Conservation (phyloP, 2,797 vertebrate genomes). For the Microctenopoma stevenorrisi region DNA sequence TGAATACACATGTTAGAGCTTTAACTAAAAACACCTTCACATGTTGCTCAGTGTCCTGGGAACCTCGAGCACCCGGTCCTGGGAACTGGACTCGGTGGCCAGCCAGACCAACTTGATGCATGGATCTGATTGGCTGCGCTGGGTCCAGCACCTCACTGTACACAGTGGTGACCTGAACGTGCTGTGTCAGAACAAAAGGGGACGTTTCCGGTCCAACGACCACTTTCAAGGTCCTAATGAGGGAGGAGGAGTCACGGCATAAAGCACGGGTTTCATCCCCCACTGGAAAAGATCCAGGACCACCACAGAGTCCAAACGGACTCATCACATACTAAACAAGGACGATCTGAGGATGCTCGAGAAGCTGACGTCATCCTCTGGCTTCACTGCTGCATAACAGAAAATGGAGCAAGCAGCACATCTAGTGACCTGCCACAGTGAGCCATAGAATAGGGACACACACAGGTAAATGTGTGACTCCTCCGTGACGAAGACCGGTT, state of each 20-base stretch:
- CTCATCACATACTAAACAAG: too few relatives aligned
- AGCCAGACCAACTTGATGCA: constrained; percentile 34
- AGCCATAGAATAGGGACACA: background rate
- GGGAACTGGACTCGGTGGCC: constrained; percentile 5
- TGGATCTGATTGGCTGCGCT: constrained; percentile 1
- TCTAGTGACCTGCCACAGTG: background rate
- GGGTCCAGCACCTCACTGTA: constrained; percentile 3
- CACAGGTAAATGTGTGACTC: background rate
- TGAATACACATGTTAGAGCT: too few relatives aligned
- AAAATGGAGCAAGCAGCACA: too few relatives aligned
- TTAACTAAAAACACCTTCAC: too few relatives aligned
- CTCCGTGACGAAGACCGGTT: background rate
- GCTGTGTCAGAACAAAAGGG: constrained; percentile 42
- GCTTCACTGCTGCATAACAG: too few relatives aligned
- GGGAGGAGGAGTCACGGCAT: constrained; percentile 19
- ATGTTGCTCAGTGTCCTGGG: constrained; percentile 32
- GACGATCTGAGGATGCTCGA: too few relatives aligned
- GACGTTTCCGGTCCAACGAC: constrained; percentile 35
- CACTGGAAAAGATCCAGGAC: background rate
- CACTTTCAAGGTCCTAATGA: constrained; percentile 52
- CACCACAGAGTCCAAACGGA: background rate
- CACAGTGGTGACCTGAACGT: background rate
- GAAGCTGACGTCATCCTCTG: too few relatives aligned
- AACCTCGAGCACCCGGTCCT: background rate
- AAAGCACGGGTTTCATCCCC: background rate